These are phyloP conservation scores for Rapana venosa DNA, from an alignment of 2,888 invertebrate species.

Conservation along the genomic window DNA sequence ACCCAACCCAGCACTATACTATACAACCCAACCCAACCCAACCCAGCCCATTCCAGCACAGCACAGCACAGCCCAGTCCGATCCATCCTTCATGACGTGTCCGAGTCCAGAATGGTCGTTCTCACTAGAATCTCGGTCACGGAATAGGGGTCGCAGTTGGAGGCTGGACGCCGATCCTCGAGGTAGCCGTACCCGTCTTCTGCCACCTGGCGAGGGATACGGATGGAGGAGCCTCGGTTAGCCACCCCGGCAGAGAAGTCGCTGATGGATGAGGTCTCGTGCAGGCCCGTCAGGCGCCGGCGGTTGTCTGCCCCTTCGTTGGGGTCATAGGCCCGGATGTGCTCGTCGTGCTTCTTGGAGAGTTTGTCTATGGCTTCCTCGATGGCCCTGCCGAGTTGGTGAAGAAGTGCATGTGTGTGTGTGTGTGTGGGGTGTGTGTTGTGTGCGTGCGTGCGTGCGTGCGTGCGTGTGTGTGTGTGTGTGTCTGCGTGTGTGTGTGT, in stretches of 20 bases:
- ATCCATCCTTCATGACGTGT: not conserved
- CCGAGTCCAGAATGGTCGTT: conserved; percentile 60
- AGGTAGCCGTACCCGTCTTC: conserved; percentile 95
- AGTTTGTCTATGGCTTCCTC: conserved; percentile 96
- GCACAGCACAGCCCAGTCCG: too few relatives aligned
- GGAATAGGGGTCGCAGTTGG: conserved; percentile 78
- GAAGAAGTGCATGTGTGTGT: not conserved
- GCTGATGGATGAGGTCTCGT: conserved; percentile 97
- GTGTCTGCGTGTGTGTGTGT: too few relatives aligned
- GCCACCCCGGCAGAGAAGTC: conserved; percentile 95
- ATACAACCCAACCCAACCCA: too few relatives aligned
- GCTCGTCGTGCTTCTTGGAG: conserved; percentile 92
- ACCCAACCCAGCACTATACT: too few relatives aligned
- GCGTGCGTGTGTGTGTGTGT: too few relatives aligned
- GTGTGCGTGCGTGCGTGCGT: too few relatives aligned
- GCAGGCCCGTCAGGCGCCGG: conserved; percentile 91
- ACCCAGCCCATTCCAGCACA: too few relatives aligned
- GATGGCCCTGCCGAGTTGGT: conserved; percentile 85
- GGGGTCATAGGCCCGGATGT: conserved; percentile 97
- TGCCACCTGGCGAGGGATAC: conserved; percentile 83
- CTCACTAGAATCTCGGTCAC: conserved; percentile 72
- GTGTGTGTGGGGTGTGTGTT: too few relatives aligned
- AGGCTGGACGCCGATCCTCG: conserved; percentile 89
- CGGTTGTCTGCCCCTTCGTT: conserved; percentile 96
- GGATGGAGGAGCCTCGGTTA: conserved; percentile 93